Evolutionary conservation across 2,113 vertebrate species (phyloP), one percentile per base, ranked within the genome.

Genomic region (Microtus richardsoni): DNA sequence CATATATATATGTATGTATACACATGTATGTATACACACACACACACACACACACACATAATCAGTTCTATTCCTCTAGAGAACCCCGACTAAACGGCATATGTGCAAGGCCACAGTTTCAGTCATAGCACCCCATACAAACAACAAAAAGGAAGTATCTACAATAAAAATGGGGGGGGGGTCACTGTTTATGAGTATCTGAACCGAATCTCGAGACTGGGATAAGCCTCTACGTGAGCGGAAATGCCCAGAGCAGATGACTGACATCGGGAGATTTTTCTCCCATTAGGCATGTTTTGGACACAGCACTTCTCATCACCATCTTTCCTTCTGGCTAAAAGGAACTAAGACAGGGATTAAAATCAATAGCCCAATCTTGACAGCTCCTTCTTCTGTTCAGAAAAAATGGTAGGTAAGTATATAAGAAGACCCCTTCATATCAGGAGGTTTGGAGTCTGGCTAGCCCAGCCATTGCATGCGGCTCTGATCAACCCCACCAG

Each of bases 291-390:
- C 80, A 22, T 82, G 49, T n/a, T 83, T 44, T 75, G 22, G 75
- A 92, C 1, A 89, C 44, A 74, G 3, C 3, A 73, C 68, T 85
- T 90, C 66, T 85, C 64, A n/a, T 24, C 19, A 86, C 88, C 17
- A 75, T 89, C 92, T 93, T 80, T 83, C 36, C 14, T 90, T 93
- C 26, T 75, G 28, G 7, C 19, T 30, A 83, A 44, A 39, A 88
- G 78, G 52, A 96, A 85, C 54, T 24, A 95, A 70, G 80, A 84
- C 58, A 62, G 8, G n/a, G 47, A 80, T 83, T 83, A 73, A 96
- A 93, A 92, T 80, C 73, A 86, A 88, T 8, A 86, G 12, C 11
- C 52, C 7, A 54, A 47, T 49, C 2, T 89, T 91, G 73, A 52
- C 44, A 91, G 33, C 60, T 33, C 26, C 44, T 62, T 89, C 24